phyloP scores from a whole-genome alignment of 2,797 vertebrate species.

The Lepilemur ruficaudatus region DNA sequence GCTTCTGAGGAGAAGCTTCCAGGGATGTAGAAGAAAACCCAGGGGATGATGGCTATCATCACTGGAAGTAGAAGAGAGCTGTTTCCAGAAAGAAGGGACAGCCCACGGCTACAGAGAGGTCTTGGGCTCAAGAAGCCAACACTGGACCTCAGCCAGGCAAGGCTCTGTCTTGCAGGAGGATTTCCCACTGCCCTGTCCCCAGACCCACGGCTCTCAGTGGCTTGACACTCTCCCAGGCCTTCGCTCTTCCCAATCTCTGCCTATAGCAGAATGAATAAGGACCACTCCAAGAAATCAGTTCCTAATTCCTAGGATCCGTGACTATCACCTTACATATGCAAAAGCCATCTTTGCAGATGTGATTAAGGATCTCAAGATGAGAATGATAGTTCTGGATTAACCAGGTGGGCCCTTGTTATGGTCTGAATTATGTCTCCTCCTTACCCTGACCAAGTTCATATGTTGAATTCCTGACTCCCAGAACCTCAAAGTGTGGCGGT shows the following conservation, averaged over 20 bases:
- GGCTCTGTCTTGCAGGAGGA: background rate
- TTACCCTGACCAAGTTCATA: too few species aligned
- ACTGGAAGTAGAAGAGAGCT: background rate
- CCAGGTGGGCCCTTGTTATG: background rate
- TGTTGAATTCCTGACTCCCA: too few species aligned
- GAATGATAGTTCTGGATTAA: background rate
- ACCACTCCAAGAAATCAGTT: background rate
- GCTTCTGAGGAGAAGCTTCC: background rate
- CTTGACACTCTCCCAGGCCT: background rate
- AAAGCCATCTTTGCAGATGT: background rate
- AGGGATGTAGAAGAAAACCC: background rate
- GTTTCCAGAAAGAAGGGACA: background rate
- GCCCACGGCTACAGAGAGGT: background rate
- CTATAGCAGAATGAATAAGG: background rate
- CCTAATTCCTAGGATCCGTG: background rate
- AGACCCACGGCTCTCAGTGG: background rate
- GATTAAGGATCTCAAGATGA: background rate
- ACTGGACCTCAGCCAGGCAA: background rate
- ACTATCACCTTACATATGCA: background rate
- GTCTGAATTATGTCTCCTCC: background rate
- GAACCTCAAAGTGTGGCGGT: background rate
- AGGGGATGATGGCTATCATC: background rate
- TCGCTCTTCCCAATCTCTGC: background rate
- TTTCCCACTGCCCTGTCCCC: background rate
- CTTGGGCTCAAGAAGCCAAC: background rate